Evolutionary conservation across 2,888 invertebrate species (phyloP).

Genomic region (Cotesia congregata): DNA sequence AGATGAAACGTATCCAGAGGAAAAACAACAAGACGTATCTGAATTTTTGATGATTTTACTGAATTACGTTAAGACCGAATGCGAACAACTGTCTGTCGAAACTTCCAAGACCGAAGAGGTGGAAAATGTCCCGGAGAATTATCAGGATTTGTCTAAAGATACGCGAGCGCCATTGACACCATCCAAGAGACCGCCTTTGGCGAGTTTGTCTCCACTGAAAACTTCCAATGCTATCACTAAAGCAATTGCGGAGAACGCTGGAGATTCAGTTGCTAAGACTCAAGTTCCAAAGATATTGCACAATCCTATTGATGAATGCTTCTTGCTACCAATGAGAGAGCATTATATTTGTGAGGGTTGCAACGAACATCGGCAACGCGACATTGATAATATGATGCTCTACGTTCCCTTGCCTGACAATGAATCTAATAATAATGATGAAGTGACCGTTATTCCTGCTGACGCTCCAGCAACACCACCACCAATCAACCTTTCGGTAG

Average conservation of each 20-base stretch:
- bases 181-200: slow-evolving; percentile 54
- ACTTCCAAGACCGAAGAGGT: slow-evolving; percentile 45
- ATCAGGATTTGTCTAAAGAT: slow-evolving; percentile 37
- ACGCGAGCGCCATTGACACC: slow-evolving; percentile 45
- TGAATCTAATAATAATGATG: slow-evolving; percentile 17
- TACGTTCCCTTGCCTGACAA: slow-evolving; percentile 57
- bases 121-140: slow-evolving; percentile 56
- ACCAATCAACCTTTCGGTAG: slow-evolving; percentile 49
- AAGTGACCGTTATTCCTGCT: background rate
- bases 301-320: slow-evolving; percentile 61
- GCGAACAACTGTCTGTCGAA: slow-evolving; percentile 47
- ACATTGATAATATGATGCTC: slow-evolving; percentile 61
- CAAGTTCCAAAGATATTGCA: slow-evolving; percentile 31
- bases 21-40: slow-evolving; percentile 63
- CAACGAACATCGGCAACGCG: slow-evolving; percentile 55
- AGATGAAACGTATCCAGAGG: slow-evolving; percentile 59
- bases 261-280: slow-evolving; percentile 33
- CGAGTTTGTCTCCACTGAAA: slow-evolving; percentile 52
- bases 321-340: slow-evolving; percentile 58
- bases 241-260: background rate
- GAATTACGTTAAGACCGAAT: slow-evolving; percentile 60
- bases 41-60: slow-evolving; percentile 63
- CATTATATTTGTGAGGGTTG: slow-evolving; percentile 58
- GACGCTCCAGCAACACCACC: slow-evolving; percentile 38
- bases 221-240: slow-evolving; percentile 36